phyloP scores from a whole-genome alignment of 1,140 invertebrate species.

The Glossosoma conforme region DNA sequence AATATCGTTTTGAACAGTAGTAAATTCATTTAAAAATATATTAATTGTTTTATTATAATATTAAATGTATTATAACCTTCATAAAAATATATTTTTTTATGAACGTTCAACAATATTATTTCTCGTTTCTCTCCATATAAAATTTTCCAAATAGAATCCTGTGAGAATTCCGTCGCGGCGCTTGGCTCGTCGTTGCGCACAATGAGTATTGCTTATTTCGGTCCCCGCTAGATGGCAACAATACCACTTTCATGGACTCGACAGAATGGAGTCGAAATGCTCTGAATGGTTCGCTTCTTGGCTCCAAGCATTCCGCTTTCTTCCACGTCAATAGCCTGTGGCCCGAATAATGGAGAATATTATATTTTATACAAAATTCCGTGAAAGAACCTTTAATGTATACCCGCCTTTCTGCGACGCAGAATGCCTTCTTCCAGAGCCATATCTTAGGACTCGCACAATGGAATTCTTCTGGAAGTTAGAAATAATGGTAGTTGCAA shows the following conservation, averaged over 20 bases:
- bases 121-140: no score
- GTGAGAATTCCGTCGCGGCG: no score
- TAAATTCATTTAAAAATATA: no score
- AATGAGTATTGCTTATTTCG: slow-evolving; percentile 33
- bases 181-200: no score
- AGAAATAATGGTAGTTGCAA: slow-evolving; percentile 30
- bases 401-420: slow-evolving; percentile 27
- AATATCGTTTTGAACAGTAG: no score
- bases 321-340: slow-evolving; percentile 29
- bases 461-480: slow-evolving; percentile 29
- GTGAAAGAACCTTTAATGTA: slow-evolving; percentile 31
- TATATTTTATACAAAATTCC: slow-evolving; percentile 33
- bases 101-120: no score
- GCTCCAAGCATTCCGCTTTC: slow-evolving; percentile 31
- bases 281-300: slow-evolving; percentile 31
- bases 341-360: slow-evolving; percentile 29
- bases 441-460: slow-evolving; percentile 27
- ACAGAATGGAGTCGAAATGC: slow-evolving; percentile 33
- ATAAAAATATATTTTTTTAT: no score
- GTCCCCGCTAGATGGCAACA: slow-evolving; percentile 31
- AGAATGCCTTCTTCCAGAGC: slow-evolving; percentile 22
- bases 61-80: no score
- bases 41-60: no score
- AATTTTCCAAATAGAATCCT: no score
- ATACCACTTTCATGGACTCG: slow-evolving; percentile 32